Evolutionary conservation across 2,113 vertebrate genomes (phyloP).

Genomic region (Strix aluco): DNA sequence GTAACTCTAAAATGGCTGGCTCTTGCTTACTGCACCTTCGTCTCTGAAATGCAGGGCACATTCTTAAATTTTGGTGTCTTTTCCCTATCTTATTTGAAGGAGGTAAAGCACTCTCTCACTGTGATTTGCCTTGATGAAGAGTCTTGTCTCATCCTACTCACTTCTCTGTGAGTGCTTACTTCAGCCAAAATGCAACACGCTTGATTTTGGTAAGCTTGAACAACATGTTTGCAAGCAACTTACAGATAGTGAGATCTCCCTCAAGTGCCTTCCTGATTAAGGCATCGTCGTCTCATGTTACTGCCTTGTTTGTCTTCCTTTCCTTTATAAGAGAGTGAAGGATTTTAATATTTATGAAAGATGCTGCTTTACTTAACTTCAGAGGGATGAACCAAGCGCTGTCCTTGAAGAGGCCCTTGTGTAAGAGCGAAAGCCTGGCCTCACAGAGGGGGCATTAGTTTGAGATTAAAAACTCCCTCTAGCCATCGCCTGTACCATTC

Average conservation of each 20-base stretch:
- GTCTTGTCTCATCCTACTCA: background rate
- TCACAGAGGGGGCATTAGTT: background rate
- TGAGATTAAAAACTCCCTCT: background rate
- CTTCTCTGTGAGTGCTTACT: background rate
- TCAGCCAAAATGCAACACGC: background rate
- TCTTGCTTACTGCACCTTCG: background rate
- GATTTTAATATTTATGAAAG: background rate
- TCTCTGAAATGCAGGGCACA: background rate
- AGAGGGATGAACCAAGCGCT: background rate
- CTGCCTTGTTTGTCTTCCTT: background rate
- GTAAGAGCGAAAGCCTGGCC: background rate
- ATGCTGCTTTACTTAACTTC: background rate
- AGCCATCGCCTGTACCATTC: background rate
- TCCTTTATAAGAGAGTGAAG: background rate
- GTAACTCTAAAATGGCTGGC: background rate
- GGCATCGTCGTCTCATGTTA: background rate
- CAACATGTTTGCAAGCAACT: background rate
- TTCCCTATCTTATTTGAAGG: background rate
- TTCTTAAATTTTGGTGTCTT: background rate
- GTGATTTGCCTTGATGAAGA: background rate
- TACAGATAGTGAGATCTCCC: background rate
- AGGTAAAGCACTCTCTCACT: background rate
- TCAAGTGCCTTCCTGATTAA: background rate
- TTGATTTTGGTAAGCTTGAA: background rate
- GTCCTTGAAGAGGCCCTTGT: background rate